Base-by-base conservation (phyloP, 2,113 vertebrate species). In the Maccullochella peelii region DNA sequence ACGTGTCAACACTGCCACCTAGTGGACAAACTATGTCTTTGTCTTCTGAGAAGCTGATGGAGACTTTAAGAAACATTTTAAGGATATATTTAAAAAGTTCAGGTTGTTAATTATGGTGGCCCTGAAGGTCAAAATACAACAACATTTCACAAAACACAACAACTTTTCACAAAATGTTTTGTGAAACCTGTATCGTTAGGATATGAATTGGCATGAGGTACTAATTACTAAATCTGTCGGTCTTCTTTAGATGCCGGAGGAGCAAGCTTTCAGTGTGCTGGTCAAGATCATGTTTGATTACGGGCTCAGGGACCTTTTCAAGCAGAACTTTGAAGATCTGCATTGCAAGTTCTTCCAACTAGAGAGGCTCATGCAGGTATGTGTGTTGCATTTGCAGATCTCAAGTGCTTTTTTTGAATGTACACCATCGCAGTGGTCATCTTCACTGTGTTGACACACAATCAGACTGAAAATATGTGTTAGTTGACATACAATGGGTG, bases 201-300 rank as follows among this genome's bases (percentile, higher is more conserved):
- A 20, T 54, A n/a, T 70, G 38, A 69, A 27, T 14, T 57, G 11
- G 12, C 10, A 52, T 20, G 7, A 20, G 10, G 10, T 10, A 10
- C 5, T 70, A 4, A 68, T 65, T 0, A 90, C 14, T 85, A 23
- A 75, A 81, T 88, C 36, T 58, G 12, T 70, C 20, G n/a, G 1
- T 62, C 65, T 14, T 80, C 38, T 42, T 80, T 91, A 99, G 98
- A 99, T 99, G 98, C 98, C 98, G 42, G 98, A 99, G 94, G 98
- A 99, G 88, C 98, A 99, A 94, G 98, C 98, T 5, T 99, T 99
- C 93, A 99, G 98, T 86, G 98, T 99, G 86, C 96, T 99, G 94
- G 98, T 99, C 88, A 99, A 99, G 96, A 99, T 99, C 95, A 99
- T 99, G 98, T 99, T 99, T 94, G 97, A 99, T 89, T 99, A 99